phyloP scores from a whole-genome alignment of 2,113 vertebrate species.

The Pleuronectes platessa region DNA sequence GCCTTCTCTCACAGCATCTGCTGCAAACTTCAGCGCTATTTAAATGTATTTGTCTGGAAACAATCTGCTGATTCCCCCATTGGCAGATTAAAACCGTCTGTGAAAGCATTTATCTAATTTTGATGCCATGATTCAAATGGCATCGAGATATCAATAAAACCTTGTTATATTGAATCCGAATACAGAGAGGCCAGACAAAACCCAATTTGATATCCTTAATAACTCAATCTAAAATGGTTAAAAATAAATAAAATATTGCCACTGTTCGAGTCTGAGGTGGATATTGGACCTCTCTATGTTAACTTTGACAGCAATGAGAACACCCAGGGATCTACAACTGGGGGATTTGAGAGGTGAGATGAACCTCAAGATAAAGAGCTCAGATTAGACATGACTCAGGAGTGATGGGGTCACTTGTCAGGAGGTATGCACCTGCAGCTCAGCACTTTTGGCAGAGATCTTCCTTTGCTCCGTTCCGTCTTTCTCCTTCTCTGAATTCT shows the following conservation, averaged over 20 bases:
- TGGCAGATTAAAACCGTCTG: conserved; percentile 12
- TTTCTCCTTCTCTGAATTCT: conserved; percentile 29
- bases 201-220: neutral
- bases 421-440: conserved; percentile 73
- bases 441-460: conserved; percentile 49
- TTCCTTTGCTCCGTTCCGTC: conserved; percentile 10
- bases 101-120: conserved; percentile 6
- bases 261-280: conserved; percentile 1
- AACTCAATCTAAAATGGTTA: conserved; percentile 28
- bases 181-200: neutral
- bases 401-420: conserved; percentile 50
- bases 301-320: conserved; percentile 42
- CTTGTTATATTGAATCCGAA: neutral
- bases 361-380: conserved; percentile 33
- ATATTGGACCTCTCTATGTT: conserved; percentile 25
- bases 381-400: conserved; percentile 37
- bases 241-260: conserved; percentile 14
- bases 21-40: neutral
- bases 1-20: neutral
- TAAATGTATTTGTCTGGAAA: neutral
- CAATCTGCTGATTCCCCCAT: neutral
- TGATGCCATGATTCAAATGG: neutral
- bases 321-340: neutral
- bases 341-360: conserved; percentile 29
- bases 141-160: neutral